Base-by-base conservation (phyloP, 2,797 vertebrate genomes). In the Presbytis comata region DNA sequence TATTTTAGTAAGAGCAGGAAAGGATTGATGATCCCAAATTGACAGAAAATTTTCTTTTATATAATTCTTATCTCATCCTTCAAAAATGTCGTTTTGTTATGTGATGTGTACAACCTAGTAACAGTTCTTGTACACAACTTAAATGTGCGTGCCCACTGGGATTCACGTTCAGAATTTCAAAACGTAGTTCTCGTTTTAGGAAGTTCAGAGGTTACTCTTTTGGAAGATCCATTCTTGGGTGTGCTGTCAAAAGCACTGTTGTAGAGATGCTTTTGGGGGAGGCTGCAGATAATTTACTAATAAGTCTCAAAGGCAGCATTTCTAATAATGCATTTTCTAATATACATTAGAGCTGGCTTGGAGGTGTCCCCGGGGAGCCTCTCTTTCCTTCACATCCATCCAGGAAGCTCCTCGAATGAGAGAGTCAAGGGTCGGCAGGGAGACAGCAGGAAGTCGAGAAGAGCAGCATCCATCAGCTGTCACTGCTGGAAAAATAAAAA, bases 371-470 rank as follows among this genome's bases (percentile, higher is more conserved):
- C 0, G 2, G 1, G 24, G 59, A 55, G 24, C 6, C 2, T 53
- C 70, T 8, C 1, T 46, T 17, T 8, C 1, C 46, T 28, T 3
- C 2, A 5, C 16, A 78, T 16, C 8, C 4, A 13, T 33, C 26
- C 30, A 8, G 26, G 57, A 82, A 10, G 48, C 12, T 36, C 12
- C 46, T 85, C 6, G 14, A 16, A 30, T 16, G 48, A 78, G 22
- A 48, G 33, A 48, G 13, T 26, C 28, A 4, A 46, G 10, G 75
- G 26, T 2, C 7, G 5, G 8, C 46, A 21, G 74, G 44, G 41
- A 41, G 17, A 21, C 46, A 9, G 59, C 16, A 39, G 53, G 61
- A 24, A 26, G 39, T 6, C 41, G 50, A 11, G 36, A 30, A 12
- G 61, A 48, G 17, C 6, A 36, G 36, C n/a, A 7, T n/a, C 36